Conservation (phyloP, 2,888 invertebrate species). For the Harmothoe impar region DNA sequence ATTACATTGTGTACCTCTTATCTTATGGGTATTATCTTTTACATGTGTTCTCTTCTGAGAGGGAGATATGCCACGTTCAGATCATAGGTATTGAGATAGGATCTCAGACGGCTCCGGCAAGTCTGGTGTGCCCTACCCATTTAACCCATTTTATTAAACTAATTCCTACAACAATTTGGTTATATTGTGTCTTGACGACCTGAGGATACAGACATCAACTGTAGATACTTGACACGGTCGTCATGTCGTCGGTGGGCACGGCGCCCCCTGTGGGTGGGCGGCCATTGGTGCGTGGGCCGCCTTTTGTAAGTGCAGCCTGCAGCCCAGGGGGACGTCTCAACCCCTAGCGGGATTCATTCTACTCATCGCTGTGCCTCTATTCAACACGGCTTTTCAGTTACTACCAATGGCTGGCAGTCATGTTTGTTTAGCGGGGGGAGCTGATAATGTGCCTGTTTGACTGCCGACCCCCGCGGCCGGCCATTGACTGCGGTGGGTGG, state of each 20-base stretch:
- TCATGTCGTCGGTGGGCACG: neutral
- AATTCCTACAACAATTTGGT: too few relatives aligned
- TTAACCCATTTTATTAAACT: too few relatives aligned
- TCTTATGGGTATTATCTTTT: too few relatives aligned
- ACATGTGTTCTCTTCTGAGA: too few relatives aligned
- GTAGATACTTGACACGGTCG: neutral
- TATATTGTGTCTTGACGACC: neutral
- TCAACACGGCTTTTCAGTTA: slow-evolving; percentile 21
- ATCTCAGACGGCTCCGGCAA: too few relatives aligned
- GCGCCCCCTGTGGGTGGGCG: neutral
- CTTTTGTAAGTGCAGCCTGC: slow-evolving; percentile 3
- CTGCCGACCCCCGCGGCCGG: neutral
- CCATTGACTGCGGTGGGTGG: neutral
- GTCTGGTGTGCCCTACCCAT: too few relatives aligned
- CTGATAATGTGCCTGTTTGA: slow-evolving; percentile 44
- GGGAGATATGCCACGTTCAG: too few relatives aligned
- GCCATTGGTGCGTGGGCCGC: neutral
- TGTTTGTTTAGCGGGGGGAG: slow-evolving; percentile 51
- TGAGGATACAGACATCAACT: slow-evolving; percentile 41
- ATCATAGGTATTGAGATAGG: too few relatives aligned
- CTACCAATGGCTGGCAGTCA: slow-evolving; percentile 43
- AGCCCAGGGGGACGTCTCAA: slow-evolving; percentile 1
- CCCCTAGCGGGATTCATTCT: slow-evolving; percentile 37
- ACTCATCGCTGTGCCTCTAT: slow-evolving; percentile 50
- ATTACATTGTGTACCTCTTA: too few relatives aligned